Conservation (phyloP, 1,140 invertebrate genomes). For the Ceratitis capitata region DNA sequence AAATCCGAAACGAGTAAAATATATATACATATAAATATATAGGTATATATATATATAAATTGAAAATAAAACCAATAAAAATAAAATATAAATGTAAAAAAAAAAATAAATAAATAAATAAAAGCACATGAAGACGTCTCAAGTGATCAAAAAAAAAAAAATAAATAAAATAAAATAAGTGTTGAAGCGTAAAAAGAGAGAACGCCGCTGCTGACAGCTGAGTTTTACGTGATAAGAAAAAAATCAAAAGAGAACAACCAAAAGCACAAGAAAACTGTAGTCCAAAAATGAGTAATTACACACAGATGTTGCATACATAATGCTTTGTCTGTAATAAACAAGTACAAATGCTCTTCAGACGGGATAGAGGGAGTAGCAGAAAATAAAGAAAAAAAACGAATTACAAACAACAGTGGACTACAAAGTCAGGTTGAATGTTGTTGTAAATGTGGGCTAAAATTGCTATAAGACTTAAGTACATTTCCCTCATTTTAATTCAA, state of each 20-base stretch:
- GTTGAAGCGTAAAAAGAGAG: constrained; percentile 9
- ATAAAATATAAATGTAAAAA: neutral
- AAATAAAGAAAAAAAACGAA: neutral
- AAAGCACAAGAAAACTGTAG: neutral
- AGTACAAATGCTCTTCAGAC: neutral
- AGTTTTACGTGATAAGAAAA: neutral
- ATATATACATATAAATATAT: neutral
- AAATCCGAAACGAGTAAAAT: neutral
- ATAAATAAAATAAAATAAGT: neutral
- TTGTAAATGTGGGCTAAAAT: neutral
- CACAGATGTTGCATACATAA: neutral
- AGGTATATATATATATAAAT: neutral
- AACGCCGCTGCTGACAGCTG: neutral
- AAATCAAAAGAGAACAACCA: neutral
- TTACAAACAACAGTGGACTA: neutral
- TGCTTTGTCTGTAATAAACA: neutral
- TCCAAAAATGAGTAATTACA: neutral
- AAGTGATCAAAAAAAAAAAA: constrained; percentile 15
- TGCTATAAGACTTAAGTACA: neutral
- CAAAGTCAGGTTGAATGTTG: neutral
- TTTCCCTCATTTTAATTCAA: neutral
- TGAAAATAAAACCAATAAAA: neutral
- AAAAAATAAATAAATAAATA: neutral
- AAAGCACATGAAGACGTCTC: neutral
- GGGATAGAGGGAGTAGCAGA: neutral